Percentiles rank a stretch among this genome's conserved stretches.
Evolutionary conservation across 1,140 invertebrate species (phyloP).

Genomic region (Drosophila varians): DNA sequence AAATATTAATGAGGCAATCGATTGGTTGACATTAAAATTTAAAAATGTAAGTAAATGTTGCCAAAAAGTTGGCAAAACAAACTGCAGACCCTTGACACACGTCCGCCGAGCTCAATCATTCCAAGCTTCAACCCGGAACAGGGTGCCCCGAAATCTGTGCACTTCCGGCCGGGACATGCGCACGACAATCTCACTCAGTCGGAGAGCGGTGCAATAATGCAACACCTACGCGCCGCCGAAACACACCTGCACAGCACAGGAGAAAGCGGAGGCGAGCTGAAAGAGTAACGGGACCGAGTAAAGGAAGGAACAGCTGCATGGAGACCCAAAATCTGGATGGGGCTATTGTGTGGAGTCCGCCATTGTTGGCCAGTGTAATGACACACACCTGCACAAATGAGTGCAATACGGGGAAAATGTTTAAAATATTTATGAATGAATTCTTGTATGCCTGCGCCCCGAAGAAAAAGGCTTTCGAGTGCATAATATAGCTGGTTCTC

Average conservation of each 20-base stretch:
- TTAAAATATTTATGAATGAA: slow-evolving; percentile 76
- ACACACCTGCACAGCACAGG: slow-evolving; percentile 37
- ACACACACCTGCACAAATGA: slow-evolving; percentile 27
- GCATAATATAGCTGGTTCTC: background rate
- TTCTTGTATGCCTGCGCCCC: slow-evolving; percentile 35
- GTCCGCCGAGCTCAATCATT: slow-evolving; percentile 11
- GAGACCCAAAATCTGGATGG: slow-evolving; percentile 32
- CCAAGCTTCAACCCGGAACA: slow-evolving; percentile 13
- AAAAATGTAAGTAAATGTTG: background rate
- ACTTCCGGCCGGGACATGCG: slow-evolving; percentile 50
- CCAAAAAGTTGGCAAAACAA: background rate
- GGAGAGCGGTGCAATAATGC: slow-evolving; percentile 41
- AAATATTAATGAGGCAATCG: too few relatives aligned
- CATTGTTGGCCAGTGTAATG: slow-evolving; percentile 65
- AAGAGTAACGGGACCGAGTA: background rate
- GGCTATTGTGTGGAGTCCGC: slow-evolving; percentile 34
- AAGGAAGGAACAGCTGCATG: slow-evolving; percentile 51
- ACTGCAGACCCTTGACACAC: background rate
- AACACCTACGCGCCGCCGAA: slow-evolving; percentile 50
- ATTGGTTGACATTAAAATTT: background rate
- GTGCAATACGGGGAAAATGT: slow-evolving; percentile 10
- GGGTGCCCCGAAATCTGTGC: slow-evolving; percentile 35
- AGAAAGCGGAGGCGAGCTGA: background rate
- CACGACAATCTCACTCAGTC: slow-evolving; percentile 38
- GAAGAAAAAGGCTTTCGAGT: background rate